Evolutionary conservation across 35 echinoderm and acorn worm genomes (phyloP), one percentile per base, ranked within the genome.

Genomic region (Stichopus chloronotus): DNA sequence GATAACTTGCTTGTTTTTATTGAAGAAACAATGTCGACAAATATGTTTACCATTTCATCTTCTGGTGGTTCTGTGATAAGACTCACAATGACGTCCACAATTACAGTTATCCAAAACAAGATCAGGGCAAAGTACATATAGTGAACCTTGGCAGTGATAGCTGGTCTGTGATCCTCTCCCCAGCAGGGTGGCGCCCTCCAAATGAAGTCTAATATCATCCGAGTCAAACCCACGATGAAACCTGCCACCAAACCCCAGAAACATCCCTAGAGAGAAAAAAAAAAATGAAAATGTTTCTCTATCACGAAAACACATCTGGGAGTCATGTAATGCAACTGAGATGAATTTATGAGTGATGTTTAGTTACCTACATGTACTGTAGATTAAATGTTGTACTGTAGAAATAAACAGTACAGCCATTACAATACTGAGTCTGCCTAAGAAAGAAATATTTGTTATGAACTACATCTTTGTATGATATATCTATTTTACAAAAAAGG

Each of bases 51-150:
- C 90, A 88, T 89, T 14, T 91, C 7, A 11, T 78, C 24, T 10
- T 95, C 87, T 24, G 89, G 94, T 61, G 94, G 91, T 2, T 63
- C 60, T 11, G 94, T 97, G 6, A 97, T 17, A 0, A 97, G 89
- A 84, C 94, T 95, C 17, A 97, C 94, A 8, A 95, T 58, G 4
- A 97, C 88, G 57, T 93, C 91, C 59, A 97, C 94, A 17, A 94
- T 69, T 9, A 93, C 87, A 22, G 96, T 95, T 52, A 95, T 78
- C 93, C 90, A 92, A 25, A 97, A 97, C 20, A 97, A 55, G 24
- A 97, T 87, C 16, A 97, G 13, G 14, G 94, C 96, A 93, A 97
- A 97, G 84, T 97, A 95, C 94, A 97, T 95, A 76, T 97, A 97
- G 55, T 97, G 96, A 25, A 97, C 94, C 82, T 92, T 92, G 30